Conservation (phyloP, 37 sponge, comb jelly and placozoan species). For the Beroe ovata region DNA sequence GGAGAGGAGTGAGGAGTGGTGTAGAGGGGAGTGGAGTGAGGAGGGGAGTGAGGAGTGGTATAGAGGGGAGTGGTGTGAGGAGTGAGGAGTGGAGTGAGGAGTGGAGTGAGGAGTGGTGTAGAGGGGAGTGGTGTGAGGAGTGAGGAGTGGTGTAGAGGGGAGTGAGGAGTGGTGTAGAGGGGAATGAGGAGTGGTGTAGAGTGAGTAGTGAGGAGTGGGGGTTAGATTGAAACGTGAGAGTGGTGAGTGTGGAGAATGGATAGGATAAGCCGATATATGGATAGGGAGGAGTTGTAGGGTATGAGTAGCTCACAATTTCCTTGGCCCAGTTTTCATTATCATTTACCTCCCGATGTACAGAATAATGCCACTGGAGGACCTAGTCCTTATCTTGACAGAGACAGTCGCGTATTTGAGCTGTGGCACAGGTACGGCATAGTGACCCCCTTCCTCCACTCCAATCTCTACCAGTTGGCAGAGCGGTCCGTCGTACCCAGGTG, state of each 20-base stretch:
- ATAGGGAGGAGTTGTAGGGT: too few species aligned
- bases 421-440: constrained; percentile 2
- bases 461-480: constrained; percentile 17
- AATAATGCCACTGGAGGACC: not conserved
- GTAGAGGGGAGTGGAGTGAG: not conserved
- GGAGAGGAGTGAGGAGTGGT: not conserved
- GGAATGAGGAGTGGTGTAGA: not conserved
- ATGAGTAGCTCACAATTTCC: too few species aligned
- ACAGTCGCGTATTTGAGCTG: not conserved
- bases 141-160: not conserved
- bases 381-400: constrained; percentile 54
- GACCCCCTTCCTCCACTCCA: constrained; percentile 23
- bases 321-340: too few species aligned
- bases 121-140: not conserved
- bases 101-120: not conserved
- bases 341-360: constrained; percentile 25
- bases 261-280: too few species aligned
- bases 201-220: not conserved
- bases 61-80: not conserved
- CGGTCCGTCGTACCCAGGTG: constrained; percentile 36
- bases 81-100: not conserved
- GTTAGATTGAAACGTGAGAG: not conserved
- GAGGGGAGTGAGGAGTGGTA: not conserved
- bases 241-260: not conserved
- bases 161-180: not conserved